Evolutionary conservation across 2,797 vertebrate species (phyloP).

Genomic region (Spinibarbus caldwelli): DNA sequence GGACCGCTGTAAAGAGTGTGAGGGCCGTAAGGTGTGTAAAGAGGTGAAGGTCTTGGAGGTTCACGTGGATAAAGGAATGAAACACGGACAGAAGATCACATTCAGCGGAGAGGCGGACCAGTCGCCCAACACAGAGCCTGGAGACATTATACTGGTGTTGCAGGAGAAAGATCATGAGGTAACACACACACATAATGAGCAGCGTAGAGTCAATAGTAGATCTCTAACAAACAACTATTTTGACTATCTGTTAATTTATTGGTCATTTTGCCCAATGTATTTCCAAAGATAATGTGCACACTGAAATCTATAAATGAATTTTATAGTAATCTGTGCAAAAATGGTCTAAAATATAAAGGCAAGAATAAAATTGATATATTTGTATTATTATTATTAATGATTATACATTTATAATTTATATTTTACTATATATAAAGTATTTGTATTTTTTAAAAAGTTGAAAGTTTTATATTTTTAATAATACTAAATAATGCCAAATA

Average conservation of each 20-base stretch:
- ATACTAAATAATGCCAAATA: neutral
- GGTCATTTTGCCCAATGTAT: neutral
- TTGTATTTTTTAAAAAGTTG: neutral
- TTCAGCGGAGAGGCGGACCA: constrained; percentile 98
- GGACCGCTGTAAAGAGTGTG: constrained; percentile 98
- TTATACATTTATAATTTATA: neutral
- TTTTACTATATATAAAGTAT: neutral
- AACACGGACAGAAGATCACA: constrained; percentile 96
- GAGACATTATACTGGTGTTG: constrained; percentile 95
- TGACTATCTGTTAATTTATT: neutral
- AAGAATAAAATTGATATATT: neutral
- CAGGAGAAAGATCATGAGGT: constrained; percentile 99
- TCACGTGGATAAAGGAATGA: constrained; percentile 99
- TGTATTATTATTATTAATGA: neutral
- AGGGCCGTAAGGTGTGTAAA: constrained; percentile 97
- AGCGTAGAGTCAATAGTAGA: neutral
- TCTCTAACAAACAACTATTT: neutral
- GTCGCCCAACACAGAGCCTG: constrained; percentile 94
- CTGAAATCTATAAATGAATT: neutral
- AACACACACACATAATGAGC: constrained; percentile 49
- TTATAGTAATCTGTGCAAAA: neutral
- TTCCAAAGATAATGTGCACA: neutral
- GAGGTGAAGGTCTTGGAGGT: constrained; percentile 98
- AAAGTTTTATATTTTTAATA: neutral
- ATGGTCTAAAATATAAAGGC: neutral